Evolutionary conservation across 2,113 vertebrate genomes (phyloP).

Genomic region (Corythornis vintsioides): DNA sequence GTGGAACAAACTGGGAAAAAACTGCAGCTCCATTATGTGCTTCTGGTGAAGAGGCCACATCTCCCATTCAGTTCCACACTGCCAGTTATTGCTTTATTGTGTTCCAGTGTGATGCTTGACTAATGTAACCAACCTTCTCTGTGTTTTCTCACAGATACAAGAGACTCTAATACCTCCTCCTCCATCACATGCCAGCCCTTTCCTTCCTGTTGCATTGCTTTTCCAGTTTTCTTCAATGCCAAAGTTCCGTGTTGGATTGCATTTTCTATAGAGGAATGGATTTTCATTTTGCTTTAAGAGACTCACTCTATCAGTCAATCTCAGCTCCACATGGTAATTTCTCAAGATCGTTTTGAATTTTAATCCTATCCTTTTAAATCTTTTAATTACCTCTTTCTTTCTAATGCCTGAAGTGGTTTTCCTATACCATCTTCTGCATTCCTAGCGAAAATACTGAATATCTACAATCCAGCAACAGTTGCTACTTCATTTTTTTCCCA

Average conservation of each 20-base stretch:
- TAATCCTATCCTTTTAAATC: conserved; percentile 9
- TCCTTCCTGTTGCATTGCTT: neutral
- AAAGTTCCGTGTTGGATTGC: neutral
- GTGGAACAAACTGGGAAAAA: neutral
- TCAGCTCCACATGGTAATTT: neutral
- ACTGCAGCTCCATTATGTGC: neutral
- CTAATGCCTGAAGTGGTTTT: neutral
- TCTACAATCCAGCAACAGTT: neutral
- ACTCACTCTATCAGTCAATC: neutral
- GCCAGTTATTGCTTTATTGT: neutral
- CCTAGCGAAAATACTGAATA: neutral
- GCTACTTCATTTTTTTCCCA: neutral
- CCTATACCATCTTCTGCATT: neutral
- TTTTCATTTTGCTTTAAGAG: neutral
- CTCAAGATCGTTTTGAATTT: neutral
- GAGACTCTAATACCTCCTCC: neutral
- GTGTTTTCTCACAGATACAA: neutral
- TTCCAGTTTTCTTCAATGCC: neutral
- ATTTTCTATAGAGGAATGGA: neutral
- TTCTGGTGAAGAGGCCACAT: neutral
- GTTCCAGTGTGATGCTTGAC: neutral
- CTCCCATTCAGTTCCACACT: neutral
- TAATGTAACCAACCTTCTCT: neutral
- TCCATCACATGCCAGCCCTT: neutral
- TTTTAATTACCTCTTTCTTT: conserved; percentile 25